These are phyloP conservation scores for Drosophila koepferae DNA, from an alignment of 2,888 invertebrate genomes.

Conservation along the genomic window DNA sequence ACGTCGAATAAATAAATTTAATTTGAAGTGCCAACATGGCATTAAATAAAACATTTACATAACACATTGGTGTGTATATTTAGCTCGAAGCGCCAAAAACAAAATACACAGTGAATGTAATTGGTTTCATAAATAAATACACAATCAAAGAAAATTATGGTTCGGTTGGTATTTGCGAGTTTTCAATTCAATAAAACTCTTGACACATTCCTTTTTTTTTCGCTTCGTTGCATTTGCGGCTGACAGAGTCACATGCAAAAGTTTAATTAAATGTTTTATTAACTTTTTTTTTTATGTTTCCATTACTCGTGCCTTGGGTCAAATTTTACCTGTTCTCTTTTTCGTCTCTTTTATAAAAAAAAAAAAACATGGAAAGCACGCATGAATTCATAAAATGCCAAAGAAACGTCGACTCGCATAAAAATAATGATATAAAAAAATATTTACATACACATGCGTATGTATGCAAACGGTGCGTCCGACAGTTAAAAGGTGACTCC, in stretches of 20 bases:
- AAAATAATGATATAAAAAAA: slow-evolving; percentile 53
- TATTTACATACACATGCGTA: neutral
- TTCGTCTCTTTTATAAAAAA: slow-evolving; percentile 1
- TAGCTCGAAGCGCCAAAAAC: neutral
- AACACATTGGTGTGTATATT: neutral
- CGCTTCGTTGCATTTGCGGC: neutral
- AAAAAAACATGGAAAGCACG: slow-evolving; percentile 41
- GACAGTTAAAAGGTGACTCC: slow-evolving; percentile 29
- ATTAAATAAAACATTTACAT: neutral
- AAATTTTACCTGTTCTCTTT: neutral
- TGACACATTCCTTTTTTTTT: neutral
- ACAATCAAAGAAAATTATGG: neutral
- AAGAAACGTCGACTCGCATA: slow-evolving; percentile 40
- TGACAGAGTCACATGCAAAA: neutral
- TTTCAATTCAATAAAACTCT: neutral
- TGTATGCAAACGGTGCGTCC: slow-evolving; percentile 44
- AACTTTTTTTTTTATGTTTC: slow-evolving; percentile 2
- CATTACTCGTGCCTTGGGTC: neutral
- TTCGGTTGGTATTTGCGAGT: neutral
- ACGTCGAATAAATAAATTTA: neutral
- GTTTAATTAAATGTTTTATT: slow-evolving; percentile 23
- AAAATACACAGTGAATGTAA: neutral
- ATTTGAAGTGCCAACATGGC: neutral
- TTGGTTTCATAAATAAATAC: neutral
- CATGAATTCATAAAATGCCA: slow-evolving; percentile 54